Conservation (phyloP, 1,140 invertebrate genomes). For the Brachionus calyciflorus region DNA sequence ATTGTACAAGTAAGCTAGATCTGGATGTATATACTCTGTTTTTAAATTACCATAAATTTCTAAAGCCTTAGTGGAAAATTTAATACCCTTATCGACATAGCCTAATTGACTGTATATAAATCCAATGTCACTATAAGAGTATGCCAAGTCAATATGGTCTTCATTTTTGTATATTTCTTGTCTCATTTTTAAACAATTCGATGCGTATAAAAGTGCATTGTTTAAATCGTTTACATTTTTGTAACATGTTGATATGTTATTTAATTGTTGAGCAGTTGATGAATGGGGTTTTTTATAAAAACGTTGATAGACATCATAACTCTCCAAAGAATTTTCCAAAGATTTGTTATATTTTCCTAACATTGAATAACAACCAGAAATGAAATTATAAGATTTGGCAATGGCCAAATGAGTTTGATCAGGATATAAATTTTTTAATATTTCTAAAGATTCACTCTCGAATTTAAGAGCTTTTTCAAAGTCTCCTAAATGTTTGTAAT, state of each 20-base stretch:
- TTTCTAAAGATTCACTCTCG: neutral
- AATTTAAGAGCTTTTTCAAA: neutral
- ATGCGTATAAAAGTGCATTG: neutral
- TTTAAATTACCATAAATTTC: neutral
- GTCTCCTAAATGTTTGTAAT: slow-evolving; percentile 9
- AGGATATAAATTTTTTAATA: slow-evolving; percentile 17
- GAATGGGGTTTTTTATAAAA: slow-evolving; percentile 6
- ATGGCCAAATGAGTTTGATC: neutral
- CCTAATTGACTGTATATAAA: neutral
- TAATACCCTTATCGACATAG: neutral
- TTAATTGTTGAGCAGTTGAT: neutral
- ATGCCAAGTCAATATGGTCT: neutral
- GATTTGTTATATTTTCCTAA: neutral
- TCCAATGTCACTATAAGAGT: slow-evolving; percentile 1
- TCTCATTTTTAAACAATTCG: slow-evolving; percentile 38
- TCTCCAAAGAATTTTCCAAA: neutral
- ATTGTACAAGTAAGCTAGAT: slow-evolving; percentile 8
- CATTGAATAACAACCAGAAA: slow-evolving; percentile 6
- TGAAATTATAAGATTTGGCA: slow-evolving; percentile 13
- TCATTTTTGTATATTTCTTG: slow-evolving; percentile 6
- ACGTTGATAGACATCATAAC: neutral
- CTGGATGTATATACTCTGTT: neutral
- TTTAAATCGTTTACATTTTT: slow-evolving; percentile 11
- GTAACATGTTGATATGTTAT: neutral
- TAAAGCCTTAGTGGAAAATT: neutral